A percentile compares a stretch with the other conserved stretches of the same genome.
Conservation (phyloP, 2,888 invertebrate species). For the Microdon myrmicae region DNA sequence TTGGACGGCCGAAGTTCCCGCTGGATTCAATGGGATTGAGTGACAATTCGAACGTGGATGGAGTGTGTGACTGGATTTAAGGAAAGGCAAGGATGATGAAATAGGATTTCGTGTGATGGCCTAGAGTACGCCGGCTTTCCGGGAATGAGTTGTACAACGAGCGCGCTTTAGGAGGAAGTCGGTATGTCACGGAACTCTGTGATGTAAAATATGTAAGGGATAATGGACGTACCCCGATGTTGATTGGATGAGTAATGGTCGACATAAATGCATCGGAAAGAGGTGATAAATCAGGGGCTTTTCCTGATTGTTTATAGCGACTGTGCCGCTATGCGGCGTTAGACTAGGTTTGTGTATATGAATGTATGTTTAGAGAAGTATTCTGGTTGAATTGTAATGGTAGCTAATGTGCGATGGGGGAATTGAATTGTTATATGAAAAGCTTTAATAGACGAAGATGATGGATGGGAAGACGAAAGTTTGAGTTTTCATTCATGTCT, state of each 20-base stretch:
- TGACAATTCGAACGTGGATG: slow-evolving; percentile 38
- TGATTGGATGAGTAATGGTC: slow-evolving; percentile 49
- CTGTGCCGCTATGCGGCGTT: too few relatives aligned
- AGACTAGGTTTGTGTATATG: too few relatives aligned
- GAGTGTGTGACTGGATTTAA: neutral
- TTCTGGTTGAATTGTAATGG: too few relatives aligned
- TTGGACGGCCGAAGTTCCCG: neutral
- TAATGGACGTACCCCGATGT: slow-evolving; percentile 45
- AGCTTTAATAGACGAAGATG: too few relatives aligned
- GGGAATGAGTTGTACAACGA: slow-evolving; percentile 18
- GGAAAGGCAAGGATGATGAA: slow-evolving; percentile 6
- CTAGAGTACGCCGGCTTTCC: neutral
- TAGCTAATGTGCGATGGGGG: too few relatives aligned
- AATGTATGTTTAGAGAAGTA: too few relatives aligned
- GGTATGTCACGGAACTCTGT: slow-evolving; percentile 44
- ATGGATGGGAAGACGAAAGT: too few relatives aligned
- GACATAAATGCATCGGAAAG: slow-evolving; percentile 45
- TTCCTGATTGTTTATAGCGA: slow-evolving; percentile 27
- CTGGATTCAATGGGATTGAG: slow-evolving; percentile 28
- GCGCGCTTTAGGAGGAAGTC: slow-evolving; percentile 35
- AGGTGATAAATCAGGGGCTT: slow-evolving; percentile 39
- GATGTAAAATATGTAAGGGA: slow-evolving; percentile 42
- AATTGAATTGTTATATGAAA: too few relatives aligned
- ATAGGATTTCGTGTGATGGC: slow-evolving; percentile 22
- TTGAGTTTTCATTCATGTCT: too few relatives aligned